Base-by-base conservation (phyloP, 2,888 invertebrate genomes). In the Eurytoma adleriae region DNA sequence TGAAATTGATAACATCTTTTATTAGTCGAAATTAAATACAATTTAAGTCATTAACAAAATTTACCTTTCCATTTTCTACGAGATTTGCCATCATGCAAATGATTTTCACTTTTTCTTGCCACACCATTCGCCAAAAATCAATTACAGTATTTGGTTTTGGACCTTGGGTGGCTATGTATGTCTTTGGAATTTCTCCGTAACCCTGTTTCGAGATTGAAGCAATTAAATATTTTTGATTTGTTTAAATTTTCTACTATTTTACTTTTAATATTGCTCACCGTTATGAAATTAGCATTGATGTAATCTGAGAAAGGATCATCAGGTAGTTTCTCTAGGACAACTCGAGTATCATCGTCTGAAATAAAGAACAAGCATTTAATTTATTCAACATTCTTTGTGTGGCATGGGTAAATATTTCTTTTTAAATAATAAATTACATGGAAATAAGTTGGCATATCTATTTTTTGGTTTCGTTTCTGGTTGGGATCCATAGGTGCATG, bases 261-360 rank as follows among this genome's bases (percentile, higher is more conserved):
- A 30, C 13, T 2, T 18, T 50, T 3, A 48, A 52, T 13, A 30
- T 12, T 76, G 1, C 57, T 59, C 89, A 92, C 92, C 79, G 91
- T 90, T 68, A 92, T 91, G 82, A 91, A 92, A 87, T 91, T 92
- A 0, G 93, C 93, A 86, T 93, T 93, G 16, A 93, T 93, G 83
- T 92, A 92, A 85, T 92, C 92, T 0, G 92, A 92, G 82, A 86
- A 86, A 24, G 87, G 88, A 85, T 89, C 91, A 70, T 86, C 89
- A 71, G 86, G 84, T 73, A 90, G 85, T 86, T 88, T 91, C 78
- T 88, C 86, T 81, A 91, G 83, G 82, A 88, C 86, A 4, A 93
- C 93, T 83, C 93, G 88, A 3, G 91, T 91, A 76, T 92, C 91
- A 82, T 93, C 92, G 87, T 92, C 92, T 92, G 82, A 18, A 72